Conservation (phyloP, 2,113 vertebrate species). For the Cyprinodon variegatus region DNA sequence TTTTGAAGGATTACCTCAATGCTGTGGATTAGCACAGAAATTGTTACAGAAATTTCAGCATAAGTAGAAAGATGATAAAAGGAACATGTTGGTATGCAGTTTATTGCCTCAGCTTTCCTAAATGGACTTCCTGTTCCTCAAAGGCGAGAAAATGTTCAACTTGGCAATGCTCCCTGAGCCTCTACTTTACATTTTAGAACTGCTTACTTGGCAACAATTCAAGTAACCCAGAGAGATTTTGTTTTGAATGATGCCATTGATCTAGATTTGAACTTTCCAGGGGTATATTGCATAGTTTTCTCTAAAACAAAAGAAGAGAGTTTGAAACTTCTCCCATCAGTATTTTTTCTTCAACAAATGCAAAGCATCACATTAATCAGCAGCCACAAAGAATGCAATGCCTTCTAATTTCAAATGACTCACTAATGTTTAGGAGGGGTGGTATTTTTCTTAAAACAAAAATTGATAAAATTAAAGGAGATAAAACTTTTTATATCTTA, state of each 20-base stretch:
- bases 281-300: neutral
- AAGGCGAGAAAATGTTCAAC: constrained; percentile 43
- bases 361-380: neutral
- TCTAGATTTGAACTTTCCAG: constrained; percentile 5
- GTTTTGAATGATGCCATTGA: constrained; percentile 12
- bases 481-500: fast-evolving
- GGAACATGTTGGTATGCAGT: constrained; percentile 26
- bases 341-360: constrained; percentile 4
- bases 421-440: neutral
- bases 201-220: constrained; percentile 46
- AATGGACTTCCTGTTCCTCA: constrained; percentile 43
- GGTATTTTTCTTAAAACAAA: neutral
- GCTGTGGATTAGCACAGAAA: constrained; percentile 53
- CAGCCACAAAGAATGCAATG: neutral
- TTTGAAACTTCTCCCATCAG: neutral
- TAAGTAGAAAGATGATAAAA: constrained; percentile 45
- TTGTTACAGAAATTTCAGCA: constrained; percentile 58
- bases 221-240: constrained; percentile 20
- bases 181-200: constrained; percentile 25
- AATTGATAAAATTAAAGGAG: neutral
- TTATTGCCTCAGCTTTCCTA: constrained; percentile 36
- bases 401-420: neutral
- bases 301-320: neutral
- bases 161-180: constrained; percentile 37
- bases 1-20: constrained; percentile 60